Evolutionary conservation across 2,113 vertebrate genomes (phyloP).

Genomic region (Tichodroma muraria): DNA sequence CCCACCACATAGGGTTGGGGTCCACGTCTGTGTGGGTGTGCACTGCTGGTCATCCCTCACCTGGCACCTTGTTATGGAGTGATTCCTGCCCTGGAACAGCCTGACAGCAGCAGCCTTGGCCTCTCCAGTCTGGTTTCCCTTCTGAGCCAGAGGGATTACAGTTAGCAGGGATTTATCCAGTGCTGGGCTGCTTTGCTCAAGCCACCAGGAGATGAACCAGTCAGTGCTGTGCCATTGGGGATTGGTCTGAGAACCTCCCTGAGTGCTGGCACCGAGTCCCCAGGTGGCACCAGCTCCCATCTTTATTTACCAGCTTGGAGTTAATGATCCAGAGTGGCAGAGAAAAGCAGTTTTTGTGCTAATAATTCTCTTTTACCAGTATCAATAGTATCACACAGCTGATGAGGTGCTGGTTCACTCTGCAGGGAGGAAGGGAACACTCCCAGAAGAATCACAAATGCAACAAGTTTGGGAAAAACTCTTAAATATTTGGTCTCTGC

Average conservation of each 20-base stretch:
- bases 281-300: neutral
- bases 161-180: neutral
- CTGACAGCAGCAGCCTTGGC: neutral
- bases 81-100: neutral
- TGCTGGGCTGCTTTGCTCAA: neutral
- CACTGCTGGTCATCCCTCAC: neutral
- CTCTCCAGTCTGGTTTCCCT: neutral
- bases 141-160: neutral
- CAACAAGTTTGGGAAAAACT: neutral
- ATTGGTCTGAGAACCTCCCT: neutral
- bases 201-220: neutral
- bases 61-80: neutral
- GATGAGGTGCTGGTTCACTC: neutral
- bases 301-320: neutral
- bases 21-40: rapidly evolving
- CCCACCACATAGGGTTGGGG: rapidly evolving
- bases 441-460: neutral
- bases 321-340: neutral
- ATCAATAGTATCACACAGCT: too few relatives aligned
- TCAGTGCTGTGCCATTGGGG: neutral
- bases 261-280: neutral
- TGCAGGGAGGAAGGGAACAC: neutral
- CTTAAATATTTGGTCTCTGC: neutral
- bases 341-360: neutral
- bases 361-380: neutral